A percentile compares a stretch with the other conserved stretches of the same genome.
Evolutionary conservation across 2,888 invertebrate genomes (phyloP).

Genomic region (Drosophila neonasuta): DNA sequence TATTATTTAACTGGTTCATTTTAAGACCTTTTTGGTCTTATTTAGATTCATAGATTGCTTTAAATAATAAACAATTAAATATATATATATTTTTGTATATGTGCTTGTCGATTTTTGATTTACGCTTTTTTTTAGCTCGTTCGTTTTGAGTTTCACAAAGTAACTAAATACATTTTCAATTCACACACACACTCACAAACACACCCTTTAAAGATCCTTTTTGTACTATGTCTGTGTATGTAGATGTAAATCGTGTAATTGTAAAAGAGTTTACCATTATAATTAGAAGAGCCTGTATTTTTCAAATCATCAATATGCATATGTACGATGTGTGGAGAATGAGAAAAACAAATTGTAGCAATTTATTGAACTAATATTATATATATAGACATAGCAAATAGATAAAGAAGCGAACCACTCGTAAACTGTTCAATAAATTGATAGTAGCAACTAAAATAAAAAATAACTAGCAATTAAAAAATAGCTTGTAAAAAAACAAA

Average conservation of each 20-base stretch:
- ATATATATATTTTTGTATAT: conserved; percentile 60
- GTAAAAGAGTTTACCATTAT: conserved; percentile 54
- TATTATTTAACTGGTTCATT: conserved; percentile 63
- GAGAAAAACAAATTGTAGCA: conserved; percentile 47
- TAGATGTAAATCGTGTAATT: conserved; percentile 53
- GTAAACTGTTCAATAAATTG: conserved; percentile 58
- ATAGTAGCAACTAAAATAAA: conserved; percentile 59
- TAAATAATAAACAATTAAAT: conserved; percentile 62
- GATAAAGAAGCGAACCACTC: conserved; percentile 34
- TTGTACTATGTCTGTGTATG: conserved; percentile 44
- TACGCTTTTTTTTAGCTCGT: conserved; percentile 7
- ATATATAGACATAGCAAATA: conserved; percentile 40
- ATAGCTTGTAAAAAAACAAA: conserved; percentile 50
- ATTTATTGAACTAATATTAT: conserved; percentile 47
- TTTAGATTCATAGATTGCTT: conserved; percentile 62
- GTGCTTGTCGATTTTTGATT: conserved; percentile 38
- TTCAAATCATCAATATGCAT: conserved; percentile 31
- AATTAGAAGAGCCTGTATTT: conserved; percentile 58
- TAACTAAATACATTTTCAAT: conserved; percentile 35
- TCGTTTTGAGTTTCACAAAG: conserved; percentile 29
- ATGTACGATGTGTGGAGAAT: conserved; percentile 30
- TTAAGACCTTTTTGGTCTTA: conserved; percentile 50
- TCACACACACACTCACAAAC: conserved; percentile 13
- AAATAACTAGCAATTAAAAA: conserved; percentile 67
- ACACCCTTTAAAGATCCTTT: conserved; percentile 16